Percentiles rank a stretch among this genome's conserved stretches.
Evolutionary conservation across 2,113 vertebrate genomes (phyloP).

Genomic region (Ceuthmochares aereus): DNA sequence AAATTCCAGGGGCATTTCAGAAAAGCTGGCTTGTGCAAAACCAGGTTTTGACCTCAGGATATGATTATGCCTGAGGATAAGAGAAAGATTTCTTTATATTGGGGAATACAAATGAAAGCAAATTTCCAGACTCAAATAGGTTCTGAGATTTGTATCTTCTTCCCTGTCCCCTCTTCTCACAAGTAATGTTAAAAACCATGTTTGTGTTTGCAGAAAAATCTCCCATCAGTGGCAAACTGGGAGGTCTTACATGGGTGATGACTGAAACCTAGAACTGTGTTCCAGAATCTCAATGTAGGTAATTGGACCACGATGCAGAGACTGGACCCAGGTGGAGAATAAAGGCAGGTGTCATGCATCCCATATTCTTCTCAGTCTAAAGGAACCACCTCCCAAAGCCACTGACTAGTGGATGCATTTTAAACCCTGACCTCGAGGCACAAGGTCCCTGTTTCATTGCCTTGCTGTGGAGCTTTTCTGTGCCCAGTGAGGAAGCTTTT

Average conservation of each 20-base stretch:
- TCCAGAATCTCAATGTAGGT: background rate
- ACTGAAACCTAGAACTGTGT: background rate
- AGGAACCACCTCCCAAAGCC: background rate
- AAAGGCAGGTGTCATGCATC: background rate
- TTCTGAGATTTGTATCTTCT: background rate
- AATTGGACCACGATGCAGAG: background rate
- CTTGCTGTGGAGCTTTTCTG: constrained; percentile 20
- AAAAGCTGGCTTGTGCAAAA: background rate
- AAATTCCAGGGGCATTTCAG: background rate
- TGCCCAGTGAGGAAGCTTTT: constrained; percentile 16
- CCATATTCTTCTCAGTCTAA: background rate
- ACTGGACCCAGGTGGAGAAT: background rate
- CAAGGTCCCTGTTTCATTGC: constrained; percentile 7
- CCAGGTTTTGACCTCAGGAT: background rate
- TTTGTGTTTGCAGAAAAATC: background rate
- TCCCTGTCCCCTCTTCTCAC: background rate
- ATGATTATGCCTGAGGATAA: background rate
- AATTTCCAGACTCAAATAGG: background rate
- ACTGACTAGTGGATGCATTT: background rate
- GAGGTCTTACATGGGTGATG: background rate
- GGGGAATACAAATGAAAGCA: background rate
- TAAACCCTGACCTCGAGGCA: background rate
- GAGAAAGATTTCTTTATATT: background rate
- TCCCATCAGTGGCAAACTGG: background rate
- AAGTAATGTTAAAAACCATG: background rate